These are phyloP conservation scores for Eulemur mongoz DNA, from an alignment of 2,797 vertebrate genomes.

Conservation along the genomic window DNA sequence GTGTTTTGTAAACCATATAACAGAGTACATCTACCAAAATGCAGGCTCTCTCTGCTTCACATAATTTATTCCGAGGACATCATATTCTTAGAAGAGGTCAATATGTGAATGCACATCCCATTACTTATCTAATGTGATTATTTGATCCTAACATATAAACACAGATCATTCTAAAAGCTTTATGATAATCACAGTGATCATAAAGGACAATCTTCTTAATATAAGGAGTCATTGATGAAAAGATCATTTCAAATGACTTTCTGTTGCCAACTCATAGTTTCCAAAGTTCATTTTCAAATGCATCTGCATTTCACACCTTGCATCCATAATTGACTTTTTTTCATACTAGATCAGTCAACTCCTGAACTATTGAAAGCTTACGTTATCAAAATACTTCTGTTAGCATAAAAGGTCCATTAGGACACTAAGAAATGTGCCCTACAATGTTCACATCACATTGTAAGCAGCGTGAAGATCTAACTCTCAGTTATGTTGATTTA, in stretches of 20 bases:
- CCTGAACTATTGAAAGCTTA: neutral
- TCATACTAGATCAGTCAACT: neutral
- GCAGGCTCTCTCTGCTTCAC: neutral
- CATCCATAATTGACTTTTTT: neutral
- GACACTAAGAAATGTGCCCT: neutral
- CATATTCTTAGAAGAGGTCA: neutral
- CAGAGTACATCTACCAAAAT: neutral
- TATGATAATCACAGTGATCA: neutral
- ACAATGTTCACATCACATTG: neutral
- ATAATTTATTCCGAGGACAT: neutral
- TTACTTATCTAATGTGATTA: neutral
- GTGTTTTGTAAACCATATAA: neutral
- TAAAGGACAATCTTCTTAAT: neutral
- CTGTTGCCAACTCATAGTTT: neutral
- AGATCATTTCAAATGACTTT: neutral
- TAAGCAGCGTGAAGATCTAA: neutral
- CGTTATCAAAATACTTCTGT: neutral
- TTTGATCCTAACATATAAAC: neutral
- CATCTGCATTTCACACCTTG: neutral
- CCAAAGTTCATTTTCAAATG: neutral
- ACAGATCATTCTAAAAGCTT: neutral
- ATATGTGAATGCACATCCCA: neutral
- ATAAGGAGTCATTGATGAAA: neutral
- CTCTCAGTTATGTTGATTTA: neutral
- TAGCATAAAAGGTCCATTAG: neutral